Base-by-base conservation (phyloP, 92 coral and sea anemone species). In the Pocillopora grandis region DNA sequence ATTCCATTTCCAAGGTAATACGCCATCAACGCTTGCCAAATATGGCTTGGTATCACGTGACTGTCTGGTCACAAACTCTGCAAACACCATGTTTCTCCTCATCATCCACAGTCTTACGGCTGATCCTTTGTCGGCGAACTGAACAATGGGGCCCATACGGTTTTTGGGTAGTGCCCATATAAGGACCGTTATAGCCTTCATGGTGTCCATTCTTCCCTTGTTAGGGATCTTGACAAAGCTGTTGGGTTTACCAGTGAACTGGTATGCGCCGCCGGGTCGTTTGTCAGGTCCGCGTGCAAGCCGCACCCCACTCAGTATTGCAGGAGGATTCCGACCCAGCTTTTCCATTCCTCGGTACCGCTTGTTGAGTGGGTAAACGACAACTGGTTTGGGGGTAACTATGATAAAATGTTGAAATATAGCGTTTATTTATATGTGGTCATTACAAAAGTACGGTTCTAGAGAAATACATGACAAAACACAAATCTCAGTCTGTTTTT, bases 91-190 rank as follows among this genome's bases (percentile, higher is more conserved):
- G 72, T 93, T 80, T 3, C 89, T 89, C 9, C 86, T 82, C 71
- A 87, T 77, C 80, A 91, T 88, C 98, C 98, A 93, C 64, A 93
- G 64, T 63, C 86, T 85, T 10, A 93, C 90, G 31, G 93, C 98
- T 17, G 78, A 76, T 10, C 90, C 89, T 7, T 84, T 84, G 2
- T 85, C 90, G 35, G 85, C 78, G 85, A 88, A 93, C 64, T 93
- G 94, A 75, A 93, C 63, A 52, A 93, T 89, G 20, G 98, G 98
- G 42, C 98, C 98, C 23, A 85, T 68, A 18, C 90, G 90, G 55
- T 80, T 92, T 59, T 92, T 93, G 42, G 98, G 98, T 65, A 88
- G 87, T 16, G 76, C 83, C 85, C 93, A 91, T 27, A 92, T 84
- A 23, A 90, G 84, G 48, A 93, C 66, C 58, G 98, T 91, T 80